A percentile compares a stretch with the other conserved stretches of the same genome.
These are phyloP conservation scores for Nothobranchius kuhntae DNA, from an alignment of 2,113 vertebrate genomes.

Conservation along the genomic window DNA sequence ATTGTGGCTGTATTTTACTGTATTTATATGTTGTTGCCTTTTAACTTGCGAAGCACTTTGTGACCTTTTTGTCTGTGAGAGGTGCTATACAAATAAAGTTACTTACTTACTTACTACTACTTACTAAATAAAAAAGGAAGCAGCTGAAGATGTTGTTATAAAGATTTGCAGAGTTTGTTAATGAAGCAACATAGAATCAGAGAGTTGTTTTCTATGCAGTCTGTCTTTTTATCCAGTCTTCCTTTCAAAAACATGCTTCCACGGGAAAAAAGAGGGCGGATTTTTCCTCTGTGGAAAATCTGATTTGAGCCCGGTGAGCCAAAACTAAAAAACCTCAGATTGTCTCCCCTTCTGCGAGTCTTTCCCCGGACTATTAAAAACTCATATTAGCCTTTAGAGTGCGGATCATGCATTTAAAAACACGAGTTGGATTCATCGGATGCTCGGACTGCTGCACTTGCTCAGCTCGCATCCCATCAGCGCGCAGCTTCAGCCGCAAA, in stretches of 20 bases:
- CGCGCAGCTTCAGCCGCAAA: constrained; percentile 22
- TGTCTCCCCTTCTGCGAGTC: constrained; percentile 57
- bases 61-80: too few species aligned
- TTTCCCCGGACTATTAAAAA: background rate
- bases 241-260: constrained; percentile 73
- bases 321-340: constrained; percentile 48
- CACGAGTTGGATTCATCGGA: background rate
- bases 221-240: constrained; percentile 68
- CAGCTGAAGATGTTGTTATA: constrained; percentile 5
- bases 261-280: constrained; percentile 68
- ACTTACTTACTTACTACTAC: too few species aligned
- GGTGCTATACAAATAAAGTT: too few species aligned
- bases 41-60: too few species aligned
- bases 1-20: too few species aligned
- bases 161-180: constrained; percentile 23
- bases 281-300: constrained; percentile 82
- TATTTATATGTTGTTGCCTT: too few species aligned
- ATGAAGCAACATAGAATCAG: constrained; percentile 18
- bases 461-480: constrained; percentile 18
- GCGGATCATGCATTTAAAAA: background rate
- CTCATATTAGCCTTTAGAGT: background rate
- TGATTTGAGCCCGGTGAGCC: constrained; percentile 72
- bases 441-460: constrained; percentile 51
- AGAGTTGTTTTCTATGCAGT: constrained; percentile 53
- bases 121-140: background rate